Evolutionary conservation across 1,140 invertebrate species (phyloP).

Genomic region (Zaprionus davidi): DNA sequence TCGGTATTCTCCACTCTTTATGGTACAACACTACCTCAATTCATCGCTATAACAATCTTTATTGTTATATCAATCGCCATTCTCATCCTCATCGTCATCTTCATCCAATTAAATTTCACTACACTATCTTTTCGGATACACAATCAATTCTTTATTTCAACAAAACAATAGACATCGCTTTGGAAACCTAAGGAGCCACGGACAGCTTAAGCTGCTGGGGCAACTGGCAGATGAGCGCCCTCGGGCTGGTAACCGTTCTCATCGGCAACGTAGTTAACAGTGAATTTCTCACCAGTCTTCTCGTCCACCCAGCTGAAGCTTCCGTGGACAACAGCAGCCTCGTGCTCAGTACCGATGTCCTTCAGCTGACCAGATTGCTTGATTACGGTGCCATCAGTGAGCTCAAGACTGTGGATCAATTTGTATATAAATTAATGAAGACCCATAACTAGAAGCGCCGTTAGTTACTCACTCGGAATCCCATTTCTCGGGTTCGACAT

Average conservation of each 20-base stretch:
- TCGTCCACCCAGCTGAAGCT: constrained; percentile 46
- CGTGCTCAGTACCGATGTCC: constrained; percentile 45
- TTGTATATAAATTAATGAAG: background rate
- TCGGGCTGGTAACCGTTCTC: constrained; percentile 89
- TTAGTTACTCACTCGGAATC: constrained; percentile 1
- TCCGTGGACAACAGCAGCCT: constrained; percentile 56
- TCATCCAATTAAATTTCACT: background rate
- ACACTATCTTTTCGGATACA: background rate
- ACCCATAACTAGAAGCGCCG: background rate
- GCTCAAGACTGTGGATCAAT: constrained; percentile 85
- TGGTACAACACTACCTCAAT: too few species aligned
- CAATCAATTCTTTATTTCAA: background rate
- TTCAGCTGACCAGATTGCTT: constrained; percentile 38
- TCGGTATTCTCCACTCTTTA: too few species aligned
- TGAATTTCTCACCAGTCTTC: constrained; percentile 52
- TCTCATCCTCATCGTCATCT: constrained; percentile 34
- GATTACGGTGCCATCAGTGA: constrained; percentile 87
- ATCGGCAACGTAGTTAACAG: constrained; percentile 65
- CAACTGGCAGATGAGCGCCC: constrained; percentile 86
- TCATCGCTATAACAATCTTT: too few species aligned
- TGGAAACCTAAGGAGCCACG: background rate
- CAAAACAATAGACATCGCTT: background rate
- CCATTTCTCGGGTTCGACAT: constrained; percentile 61
- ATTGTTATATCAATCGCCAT: background rate
- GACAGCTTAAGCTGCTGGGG: background rate